These are phyloP conservation scores for Apteryx mantelli DNA, from an alignment of 2,113 vertebrate species.

Conservation along the genomic window DNA sequence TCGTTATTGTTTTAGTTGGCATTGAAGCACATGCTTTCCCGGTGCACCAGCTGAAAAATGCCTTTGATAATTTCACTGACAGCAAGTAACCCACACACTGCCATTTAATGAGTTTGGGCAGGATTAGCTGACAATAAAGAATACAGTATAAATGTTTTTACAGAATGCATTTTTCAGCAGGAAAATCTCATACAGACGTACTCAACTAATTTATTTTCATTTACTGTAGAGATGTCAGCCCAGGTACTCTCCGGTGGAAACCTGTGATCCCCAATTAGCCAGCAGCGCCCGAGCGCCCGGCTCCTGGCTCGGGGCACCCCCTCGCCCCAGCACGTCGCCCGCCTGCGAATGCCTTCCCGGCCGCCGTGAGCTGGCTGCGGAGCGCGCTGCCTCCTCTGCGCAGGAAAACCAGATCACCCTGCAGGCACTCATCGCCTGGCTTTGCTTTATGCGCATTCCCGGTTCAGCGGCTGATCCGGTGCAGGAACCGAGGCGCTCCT, in stretches of 20 bases:
- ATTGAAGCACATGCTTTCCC: constrained; percentile 80
- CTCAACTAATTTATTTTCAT: constrained; percentile 58
- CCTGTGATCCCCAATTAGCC: not conserved
- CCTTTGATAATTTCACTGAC: constrained; percentile 84
- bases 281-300: not conserved
- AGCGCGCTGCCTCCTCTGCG: constrained; percentile 62
- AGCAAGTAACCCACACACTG: constrained; percentile 81
- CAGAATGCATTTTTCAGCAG: constrained; percentile 72
- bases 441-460: constrained; percentile 77
- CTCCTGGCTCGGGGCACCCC: not conserved
- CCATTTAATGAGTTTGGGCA: constrained; percentile 82
- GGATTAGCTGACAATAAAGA: constrained; percentile 82
- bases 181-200: constrained; percentile 10
- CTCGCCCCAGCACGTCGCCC: not conserved
- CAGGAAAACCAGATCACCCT: constrained; percentile 64
- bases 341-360: not conserved
- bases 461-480: constrained; percentile 51
- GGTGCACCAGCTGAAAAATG: constrained; percentile 78
- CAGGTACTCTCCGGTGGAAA: not conserved
- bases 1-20: constrained; percentile 82
- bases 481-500: constrained; percentile 55
- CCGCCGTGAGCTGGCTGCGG: not conserved
- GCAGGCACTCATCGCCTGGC: constrained; percentile 73
- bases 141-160: constrained; percentile 79
- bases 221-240: not conserved